Conservation (phyloP, 2,113 vertebrate genomes). For the Sinocyclocheilus anophthalmus region DNA sequence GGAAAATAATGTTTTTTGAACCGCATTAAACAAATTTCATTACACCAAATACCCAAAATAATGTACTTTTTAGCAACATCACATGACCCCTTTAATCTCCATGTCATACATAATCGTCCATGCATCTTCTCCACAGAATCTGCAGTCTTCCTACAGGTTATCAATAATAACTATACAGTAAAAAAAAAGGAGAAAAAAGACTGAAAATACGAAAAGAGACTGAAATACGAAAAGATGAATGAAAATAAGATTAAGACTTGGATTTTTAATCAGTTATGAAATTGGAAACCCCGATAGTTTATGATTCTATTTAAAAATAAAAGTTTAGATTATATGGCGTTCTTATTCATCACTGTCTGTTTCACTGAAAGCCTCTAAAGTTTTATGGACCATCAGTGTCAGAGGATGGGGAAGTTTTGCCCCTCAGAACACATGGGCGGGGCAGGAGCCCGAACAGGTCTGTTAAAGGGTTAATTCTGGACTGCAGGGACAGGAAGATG, state of each 20-base stretch:
- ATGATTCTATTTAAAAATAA: background rate
- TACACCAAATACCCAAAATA: no score
- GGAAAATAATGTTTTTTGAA: no score
- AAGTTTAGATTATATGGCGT: background rate
- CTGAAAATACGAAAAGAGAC: no score
- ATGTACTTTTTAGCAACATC: no score
- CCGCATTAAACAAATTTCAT: background rate
- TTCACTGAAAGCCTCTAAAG: background rate
- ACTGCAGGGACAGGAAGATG: conserved; percentile 34
- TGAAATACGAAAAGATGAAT: background rate
- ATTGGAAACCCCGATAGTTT: background rate
- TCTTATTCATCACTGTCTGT: background rate
- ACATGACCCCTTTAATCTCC: background rate
- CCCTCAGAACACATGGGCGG: conserved; percentile 2
- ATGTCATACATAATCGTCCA: background rate
- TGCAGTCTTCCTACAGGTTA: background rate
- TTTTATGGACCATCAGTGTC: background rate
- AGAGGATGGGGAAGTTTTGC: background rate
- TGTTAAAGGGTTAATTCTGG: conserved; percentile 23
- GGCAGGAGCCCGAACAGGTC: background rate
- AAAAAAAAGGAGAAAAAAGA: no score
- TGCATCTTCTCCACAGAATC: background rate
- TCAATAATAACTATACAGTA: background rate
- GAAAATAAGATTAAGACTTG: background rate
- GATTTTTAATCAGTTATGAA: background rate